phyloP scores from a whole-genome alignment of 2,797 vertebrate genomes.

The Sus cebifrons region DNA sequence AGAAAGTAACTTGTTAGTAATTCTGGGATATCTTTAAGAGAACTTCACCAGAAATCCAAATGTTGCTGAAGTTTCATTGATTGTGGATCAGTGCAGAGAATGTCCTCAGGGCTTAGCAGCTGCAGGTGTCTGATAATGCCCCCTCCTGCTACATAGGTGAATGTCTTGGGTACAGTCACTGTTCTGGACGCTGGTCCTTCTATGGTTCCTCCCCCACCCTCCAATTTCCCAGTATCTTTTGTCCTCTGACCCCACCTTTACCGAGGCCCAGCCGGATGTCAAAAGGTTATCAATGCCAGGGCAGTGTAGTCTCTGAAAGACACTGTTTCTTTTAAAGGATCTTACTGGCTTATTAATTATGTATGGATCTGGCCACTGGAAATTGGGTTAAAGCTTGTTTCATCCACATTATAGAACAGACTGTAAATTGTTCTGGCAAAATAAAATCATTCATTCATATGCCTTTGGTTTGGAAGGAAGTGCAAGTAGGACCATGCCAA shows the following conservation, averaged over 20 bases:
- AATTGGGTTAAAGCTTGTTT: conserved; percentile 68
- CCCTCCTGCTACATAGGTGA: background rate
- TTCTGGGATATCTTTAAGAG: conserved; percentile 4
- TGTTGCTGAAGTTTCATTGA: background rate
- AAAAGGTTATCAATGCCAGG: conserved; percentile 50
- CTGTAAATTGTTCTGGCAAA: conserved; percentile 72
- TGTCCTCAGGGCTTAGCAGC: background rate
- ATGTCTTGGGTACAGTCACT: background rate
- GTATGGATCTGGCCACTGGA: conserved; percentile 57
- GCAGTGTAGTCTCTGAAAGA: conserved; percentile 53
- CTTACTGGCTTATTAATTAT: conserved; percentile 58
- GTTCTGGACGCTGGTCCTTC: background rate
- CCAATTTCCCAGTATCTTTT: background rate
- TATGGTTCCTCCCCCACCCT: background rate
- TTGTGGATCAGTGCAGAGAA: background rate
- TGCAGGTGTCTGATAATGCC: background rate
- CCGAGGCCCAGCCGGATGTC: background rate
- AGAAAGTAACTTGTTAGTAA: conserved; percentile 30
- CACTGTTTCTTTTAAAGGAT: conserved; percentile 60
- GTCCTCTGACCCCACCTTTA: conserved; percentile 46
- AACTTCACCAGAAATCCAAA: background rate
- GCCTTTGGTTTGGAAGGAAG: conserved; percentile 61
- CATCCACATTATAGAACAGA: conserved; percentile 66
- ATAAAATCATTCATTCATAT: conserved; percentile 59
- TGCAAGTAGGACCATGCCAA: background rate